Conservation (phyloP, 2,888 invertebrate species). For the Sphaerophoria taeniata region DNA sequence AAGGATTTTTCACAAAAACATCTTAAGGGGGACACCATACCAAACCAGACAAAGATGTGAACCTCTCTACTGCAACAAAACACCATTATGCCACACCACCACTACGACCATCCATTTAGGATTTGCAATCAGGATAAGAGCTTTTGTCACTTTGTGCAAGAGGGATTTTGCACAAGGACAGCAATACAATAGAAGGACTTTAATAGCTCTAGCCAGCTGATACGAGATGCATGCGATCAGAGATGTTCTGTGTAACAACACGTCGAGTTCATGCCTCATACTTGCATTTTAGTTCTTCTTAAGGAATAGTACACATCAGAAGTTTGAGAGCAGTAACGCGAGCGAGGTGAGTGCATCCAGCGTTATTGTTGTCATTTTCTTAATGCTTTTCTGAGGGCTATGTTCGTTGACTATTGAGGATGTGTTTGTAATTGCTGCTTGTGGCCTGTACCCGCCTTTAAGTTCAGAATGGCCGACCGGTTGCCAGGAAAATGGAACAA, state of each 20-base stretch:
- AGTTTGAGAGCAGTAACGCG: background rate
- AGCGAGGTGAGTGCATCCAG: conserved; percentile 47
- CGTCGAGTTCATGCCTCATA: conserved; percentile 39
- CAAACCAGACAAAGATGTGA: conserved; percentile 11
- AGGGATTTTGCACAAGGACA: conserved; percentile 69
- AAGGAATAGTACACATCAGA: background rate
- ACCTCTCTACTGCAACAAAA: conserved; percentile 5
- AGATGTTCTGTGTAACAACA: conserved; percentile 15
- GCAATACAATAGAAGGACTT: conserved; percentile 68
- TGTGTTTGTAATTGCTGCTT: no score
- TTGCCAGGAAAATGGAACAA: no score
- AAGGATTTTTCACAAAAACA: conserved; percentile 44
- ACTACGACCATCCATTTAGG: conserved; percentile 58
- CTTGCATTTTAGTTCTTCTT: background rate
- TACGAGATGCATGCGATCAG: conserved; percentile 52
- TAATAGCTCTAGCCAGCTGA: conserved; percentile 69
- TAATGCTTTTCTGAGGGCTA: conserved; percentile 10
- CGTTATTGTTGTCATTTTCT: conserved; percentile 58
- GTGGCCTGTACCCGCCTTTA: no score
- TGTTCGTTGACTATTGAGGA: background rate
- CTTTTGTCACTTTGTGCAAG: conserved; percentile 74
- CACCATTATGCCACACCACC: conserved; percentile 10
- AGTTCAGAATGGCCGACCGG: no score
- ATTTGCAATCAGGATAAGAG: conserved; percentile 75
- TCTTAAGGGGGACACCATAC: conserved; percentile 34